Conservation (phyloP, 2,797 vertebrate species). For the Malacoctenus gilli region DNA sequence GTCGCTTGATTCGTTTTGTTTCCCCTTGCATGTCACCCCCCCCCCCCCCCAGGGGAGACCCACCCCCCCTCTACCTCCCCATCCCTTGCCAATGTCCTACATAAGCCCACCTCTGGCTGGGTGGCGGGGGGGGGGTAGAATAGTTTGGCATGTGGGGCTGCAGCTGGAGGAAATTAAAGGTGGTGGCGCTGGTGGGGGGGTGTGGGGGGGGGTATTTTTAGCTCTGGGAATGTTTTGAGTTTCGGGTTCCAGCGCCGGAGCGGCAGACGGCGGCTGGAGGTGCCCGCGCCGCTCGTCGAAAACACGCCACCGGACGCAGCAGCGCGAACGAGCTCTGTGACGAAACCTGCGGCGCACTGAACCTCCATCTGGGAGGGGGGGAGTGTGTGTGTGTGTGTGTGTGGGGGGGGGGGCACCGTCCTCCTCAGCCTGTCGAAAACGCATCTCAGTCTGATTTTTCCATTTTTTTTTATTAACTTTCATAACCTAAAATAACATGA, state of each 20-base stretch:
- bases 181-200: constrained; percentile 33
- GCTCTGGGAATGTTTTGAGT: constrained; percentile 68
- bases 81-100: constrained; percentile 24
- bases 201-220: constrained; percentile 70
- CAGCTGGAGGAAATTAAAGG: constrained; percentile 80
- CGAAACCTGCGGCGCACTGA: no score
- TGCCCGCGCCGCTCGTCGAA: no score
- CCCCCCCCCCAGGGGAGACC: constrained; percentile 32
- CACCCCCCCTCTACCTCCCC: constrained; percentile 11
- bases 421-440: constrained; percentile 44
- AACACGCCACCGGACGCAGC: no score
- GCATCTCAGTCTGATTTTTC: constrained; percentile 61
- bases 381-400: no score
- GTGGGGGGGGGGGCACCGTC: no score
- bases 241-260: constrained; percentile 59
- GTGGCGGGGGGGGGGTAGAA: constrained; percentile 6
- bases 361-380: no score
- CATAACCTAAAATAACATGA: constrained; percentile 81
- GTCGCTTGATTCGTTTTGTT: no score
- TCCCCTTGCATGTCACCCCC: constrained; percentile 23
- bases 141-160: constrained; percentile 34
- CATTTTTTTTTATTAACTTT: constrained; percentile 78
- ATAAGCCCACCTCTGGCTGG: constrained; percentile 49
- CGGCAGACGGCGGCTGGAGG: constrained; percentile 53
- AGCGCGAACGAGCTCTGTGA: no score